Percentiles rank a stretch among this genome's conserved stretches.
phyloP scores from a whole-genome alignment of 2,113 vertebrate genomes.

The Tetrao urogallus region DNA sequence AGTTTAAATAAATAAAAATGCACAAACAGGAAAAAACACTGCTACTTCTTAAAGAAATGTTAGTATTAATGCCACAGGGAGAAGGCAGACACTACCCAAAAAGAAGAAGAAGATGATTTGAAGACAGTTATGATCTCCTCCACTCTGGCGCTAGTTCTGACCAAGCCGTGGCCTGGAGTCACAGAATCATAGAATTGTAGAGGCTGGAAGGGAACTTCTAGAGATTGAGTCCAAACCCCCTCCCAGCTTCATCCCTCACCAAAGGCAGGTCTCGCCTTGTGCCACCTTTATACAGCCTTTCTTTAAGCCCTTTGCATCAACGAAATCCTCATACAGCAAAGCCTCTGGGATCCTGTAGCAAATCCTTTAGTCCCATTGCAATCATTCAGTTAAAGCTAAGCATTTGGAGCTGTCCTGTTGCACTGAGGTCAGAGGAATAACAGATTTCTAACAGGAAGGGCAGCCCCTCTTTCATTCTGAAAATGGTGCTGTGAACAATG shows the following conservation, averaged over 20 bases:
- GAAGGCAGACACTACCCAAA: background rate
- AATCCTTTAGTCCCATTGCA: background rate
- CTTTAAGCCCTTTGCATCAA: background rate
- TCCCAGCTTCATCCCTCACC: background rate
- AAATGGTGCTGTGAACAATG: background rate
- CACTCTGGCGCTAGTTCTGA: background rate
- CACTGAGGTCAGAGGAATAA: background rate
- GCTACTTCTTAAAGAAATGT: background rate
- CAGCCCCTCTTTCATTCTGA: background rate
- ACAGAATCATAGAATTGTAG: too few species aligned
- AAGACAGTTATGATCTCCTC: background rate
- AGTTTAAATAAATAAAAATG: background rate
- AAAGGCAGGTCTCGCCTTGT: accelerated
- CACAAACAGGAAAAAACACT: background rate
- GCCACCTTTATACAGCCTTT: background rate
- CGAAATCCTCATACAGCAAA: background rate
- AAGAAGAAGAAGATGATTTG: background rate
- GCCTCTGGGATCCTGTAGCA: background rate
- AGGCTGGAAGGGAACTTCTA: too few species aligned
- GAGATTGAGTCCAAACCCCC: too few species aligned
- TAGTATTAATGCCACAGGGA: background rate
- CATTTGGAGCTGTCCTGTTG: background rate
- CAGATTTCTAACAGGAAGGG: accelerated
- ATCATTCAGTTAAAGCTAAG: background rate
- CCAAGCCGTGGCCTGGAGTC: background rate